Conservation (phyloP, 2,888 invertebrate genomes). For the Lysandra bellargus region DNA sequence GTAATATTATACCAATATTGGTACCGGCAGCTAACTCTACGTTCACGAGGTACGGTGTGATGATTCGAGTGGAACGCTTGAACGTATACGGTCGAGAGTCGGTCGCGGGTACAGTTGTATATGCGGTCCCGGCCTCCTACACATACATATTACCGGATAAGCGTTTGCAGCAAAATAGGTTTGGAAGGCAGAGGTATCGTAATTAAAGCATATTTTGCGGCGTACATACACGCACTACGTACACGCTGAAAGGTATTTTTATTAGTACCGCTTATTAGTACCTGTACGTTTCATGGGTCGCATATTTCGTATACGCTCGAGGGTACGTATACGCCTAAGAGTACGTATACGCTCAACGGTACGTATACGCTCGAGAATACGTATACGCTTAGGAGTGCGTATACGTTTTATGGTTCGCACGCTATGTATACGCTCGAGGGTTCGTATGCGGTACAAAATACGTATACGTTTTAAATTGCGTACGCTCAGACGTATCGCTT, state of each 20-base stretch:
- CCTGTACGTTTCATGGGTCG: not conserved
- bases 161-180: not conserved
- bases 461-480: too few species aligned
- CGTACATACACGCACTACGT: not conserved
- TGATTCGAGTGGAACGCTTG: conserved; percentile 9
- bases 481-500: too few species aligned
- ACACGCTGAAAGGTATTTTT: not conserved
- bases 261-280: not conserved
- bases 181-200: not conserved
- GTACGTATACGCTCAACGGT: not conserved
- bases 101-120: not conserved
- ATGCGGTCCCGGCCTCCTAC: not conserved
- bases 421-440: not conserved
- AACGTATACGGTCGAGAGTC: not conserved
- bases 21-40: not conserved
- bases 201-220: not conserved
- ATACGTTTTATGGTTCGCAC: not conserved
- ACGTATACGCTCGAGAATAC: not conserved
- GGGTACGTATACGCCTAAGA: not conserved
- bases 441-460: too few species aligned
- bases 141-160: conserved; percentile 3
- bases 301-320: not conserved
- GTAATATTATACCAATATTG: not conserved
- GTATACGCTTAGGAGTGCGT: too few species aligned
- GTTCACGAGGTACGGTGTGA: not conserved